Evolutionary conservation across 2,113 vertebrate genomes (phyloP).

Genomic region (Halcyon malimbica): DNA sequence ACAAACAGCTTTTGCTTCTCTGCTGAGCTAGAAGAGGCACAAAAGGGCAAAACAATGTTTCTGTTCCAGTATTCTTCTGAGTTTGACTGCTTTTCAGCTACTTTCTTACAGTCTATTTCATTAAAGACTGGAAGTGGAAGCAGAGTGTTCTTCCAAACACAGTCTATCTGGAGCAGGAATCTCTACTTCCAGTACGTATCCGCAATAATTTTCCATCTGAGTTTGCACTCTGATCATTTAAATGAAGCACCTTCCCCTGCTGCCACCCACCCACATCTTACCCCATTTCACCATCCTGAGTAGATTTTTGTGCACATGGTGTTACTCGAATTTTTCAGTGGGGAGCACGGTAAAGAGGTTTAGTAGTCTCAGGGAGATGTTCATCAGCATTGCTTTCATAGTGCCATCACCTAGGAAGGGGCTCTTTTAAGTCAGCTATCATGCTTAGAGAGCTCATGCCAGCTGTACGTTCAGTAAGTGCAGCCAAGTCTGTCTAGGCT

Average conservation of each 20-base stretch:
- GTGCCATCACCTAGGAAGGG: neutral
- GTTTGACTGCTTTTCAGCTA: neutral
- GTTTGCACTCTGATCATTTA: neutral
- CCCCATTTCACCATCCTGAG: neutral
- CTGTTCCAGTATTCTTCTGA: neutral
- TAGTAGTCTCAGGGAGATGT: neutral
- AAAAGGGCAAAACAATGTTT: neutral
- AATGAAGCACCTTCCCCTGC: neutral
- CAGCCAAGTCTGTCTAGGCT: neutral
- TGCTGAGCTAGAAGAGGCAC: neutral
- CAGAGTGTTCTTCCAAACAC: neutral
- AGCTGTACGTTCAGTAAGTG: neutral
- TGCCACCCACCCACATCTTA: neutral
- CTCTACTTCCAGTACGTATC: neutral
- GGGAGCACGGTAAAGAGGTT: neutral
- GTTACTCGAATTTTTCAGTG: neutral
- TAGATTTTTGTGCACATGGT: neutral
- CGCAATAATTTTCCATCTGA: neutral
- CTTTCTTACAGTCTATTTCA: neutral
- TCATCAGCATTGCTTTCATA: neutral
- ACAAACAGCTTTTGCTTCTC: neutral
- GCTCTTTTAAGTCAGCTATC: neutral
- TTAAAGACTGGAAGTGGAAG: neutral
- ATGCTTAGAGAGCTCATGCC: neutral
- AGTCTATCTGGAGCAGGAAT: neutral